Evolutionary conservation across 2,113 vertebrate species (phyloP).

Genomic region (Sceloporus undulatus): DNA sequence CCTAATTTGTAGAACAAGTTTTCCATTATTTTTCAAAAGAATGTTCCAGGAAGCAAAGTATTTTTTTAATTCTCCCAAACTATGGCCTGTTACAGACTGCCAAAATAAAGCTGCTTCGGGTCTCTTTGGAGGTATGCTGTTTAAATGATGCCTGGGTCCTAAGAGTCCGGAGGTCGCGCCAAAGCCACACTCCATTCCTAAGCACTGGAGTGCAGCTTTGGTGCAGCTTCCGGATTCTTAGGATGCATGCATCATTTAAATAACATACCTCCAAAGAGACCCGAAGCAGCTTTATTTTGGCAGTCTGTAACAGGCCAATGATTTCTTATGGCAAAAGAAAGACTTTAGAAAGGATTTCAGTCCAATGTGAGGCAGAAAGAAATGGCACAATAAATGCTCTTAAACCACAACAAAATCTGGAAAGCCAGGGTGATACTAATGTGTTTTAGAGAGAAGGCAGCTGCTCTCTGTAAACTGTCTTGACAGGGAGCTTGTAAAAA

Average conservation of each 20-base stretch:
- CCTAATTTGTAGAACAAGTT: background rate
- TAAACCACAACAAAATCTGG: background rate
- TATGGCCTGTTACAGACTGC: too few relatives aligned
- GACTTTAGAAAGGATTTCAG: conserved; percentile 17
- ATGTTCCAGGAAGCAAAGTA: fast-evolving
- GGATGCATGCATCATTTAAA: too few relatives aligned
- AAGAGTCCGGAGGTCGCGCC: too few relatives aligned
- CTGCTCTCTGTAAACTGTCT: conserved; percentile 39
- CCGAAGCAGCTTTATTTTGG: too few relatives aligned
- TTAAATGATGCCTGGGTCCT: too few relatives aligned
- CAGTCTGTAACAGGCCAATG: too few relatives aligned
- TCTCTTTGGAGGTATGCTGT: too few relatives aligned
- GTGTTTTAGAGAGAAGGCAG: conserved; percentile 57
- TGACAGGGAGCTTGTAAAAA: conserved; percentile 33
- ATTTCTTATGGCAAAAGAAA: conserved; percentile 33
- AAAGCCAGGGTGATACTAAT: background rate
- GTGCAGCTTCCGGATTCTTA: too few relatives aligned
- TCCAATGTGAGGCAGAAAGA: background rate
- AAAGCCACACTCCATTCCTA: too few relatives aligned
- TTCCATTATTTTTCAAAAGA: conserved; percentile 32
- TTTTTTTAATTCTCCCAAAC: background rate
- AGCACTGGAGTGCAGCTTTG: too few relatives aligned
- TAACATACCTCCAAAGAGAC: too few relatives aligned
- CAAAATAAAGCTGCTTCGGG: too few relatives aligned
- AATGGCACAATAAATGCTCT: fast-evolving